Evolutionary conservation across 2,888 invertebrate genomes (phyloP).

Genomic region (Scrobipalpa costella): DNA sequence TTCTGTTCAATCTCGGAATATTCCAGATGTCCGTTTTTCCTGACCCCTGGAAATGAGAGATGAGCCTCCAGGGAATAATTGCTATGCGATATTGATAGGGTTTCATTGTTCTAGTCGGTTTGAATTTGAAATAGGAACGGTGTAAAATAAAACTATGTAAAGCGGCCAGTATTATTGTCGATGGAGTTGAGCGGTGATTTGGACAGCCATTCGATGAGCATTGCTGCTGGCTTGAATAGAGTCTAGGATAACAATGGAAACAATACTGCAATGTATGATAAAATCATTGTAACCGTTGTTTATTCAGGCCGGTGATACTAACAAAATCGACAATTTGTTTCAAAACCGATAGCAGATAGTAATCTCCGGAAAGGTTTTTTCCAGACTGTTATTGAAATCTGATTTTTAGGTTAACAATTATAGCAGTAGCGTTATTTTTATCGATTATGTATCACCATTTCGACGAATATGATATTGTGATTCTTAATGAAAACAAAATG

Average conservation of each 20-base stretch:
- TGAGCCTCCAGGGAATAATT: conserved; percentile 43
- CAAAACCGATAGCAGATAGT: not conserved
- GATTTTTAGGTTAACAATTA: too few species aligned
- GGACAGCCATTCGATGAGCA: not conserved
- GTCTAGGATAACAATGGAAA: not conserved
- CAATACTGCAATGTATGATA: not conserved
- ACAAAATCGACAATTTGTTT: not conserved
- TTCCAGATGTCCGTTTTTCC: conserved; percentile 17
- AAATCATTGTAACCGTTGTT: not conserved
- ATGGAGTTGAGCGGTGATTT: not conserved
- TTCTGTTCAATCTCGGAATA: not conserved
- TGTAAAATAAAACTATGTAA: conserved; percentile 13
- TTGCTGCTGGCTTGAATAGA: not conserved
- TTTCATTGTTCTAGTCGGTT: conserved; percentile 29
- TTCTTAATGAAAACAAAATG: too few species aligned
- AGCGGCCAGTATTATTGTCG: conserved; percentile 1
- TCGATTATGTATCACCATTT: too few species aligned
- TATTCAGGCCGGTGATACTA: not conserved
- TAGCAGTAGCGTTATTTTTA: too few species aligned
- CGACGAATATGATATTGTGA: too few species aligned
- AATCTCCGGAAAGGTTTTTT: too few species aligned
- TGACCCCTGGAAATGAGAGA: conserved; percentile 11
- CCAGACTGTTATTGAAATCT: too few species aligned
- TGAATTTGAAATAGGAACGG: conserved; percentile 19
- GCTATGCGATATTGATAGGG: conserved; percentile 42